phyloP scores from a whole-genome alignment of 2,888 invertebrate genomes.

The Synanthedon myopaeformis region DNA sequence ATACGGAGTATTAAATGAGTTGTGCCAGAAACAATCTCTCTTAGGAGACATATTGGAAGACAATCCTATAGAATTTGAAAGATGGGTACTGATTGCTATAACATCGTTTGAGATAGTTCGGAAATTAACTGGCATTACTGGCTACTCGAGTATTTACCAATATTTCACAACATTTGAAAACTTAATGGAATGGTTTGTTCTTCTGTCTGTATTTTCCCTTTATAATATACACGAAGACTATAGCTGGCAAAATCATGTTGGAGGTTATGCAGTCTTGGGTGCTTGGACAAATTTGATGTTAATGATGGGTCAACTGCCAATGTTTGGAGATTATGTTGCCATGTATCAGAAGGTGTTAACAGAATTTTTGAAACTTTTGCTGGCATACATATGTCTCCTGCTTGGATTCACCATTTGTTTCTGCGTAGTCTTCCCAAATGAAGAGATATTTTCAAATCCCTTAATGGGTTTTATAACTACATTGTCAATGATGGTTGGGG shows the following conservation, averaged over 20 bases:
- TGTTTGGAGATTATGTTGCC: constrained; percentile 90
- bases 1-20: constrained; percentile 73
- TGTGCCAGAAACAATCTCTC: constrained; percentile 80
- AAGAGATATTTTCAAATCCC: constrained; percentile 85
- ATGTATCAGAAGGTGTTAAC: constrained; percentile 90
- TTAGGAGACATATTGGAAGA: constrained; percentile 78
- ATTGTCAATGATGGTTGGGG: constrained; percentile 90
- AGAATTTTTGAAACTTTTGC: constrained; percentile 83
- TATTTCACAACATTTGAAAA: constrained; percentile 88
- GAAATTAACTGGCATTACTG: constrained; percentile 84
- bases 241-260: constrained; percentile 88
- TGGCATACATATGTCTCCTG: constrained; percentile 85
- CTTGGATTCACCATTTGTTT: constrained; percentile 90
- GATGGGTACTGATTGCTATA: constrained; percentile 82
- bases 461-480: constrained; percentile 86
- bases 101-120: constrained; percentile 82
- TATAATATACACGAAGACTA: constrained; percentile 83
- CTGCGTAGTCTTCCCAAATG: constrained; percentile 87
- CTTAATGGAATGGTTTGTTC: constrained; percentile 88
- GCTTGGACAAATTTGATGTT: constrained; percentile 91
- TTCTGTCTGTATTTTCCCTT: constrained; percentile 84
- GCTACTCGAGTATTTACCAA: constrained; percentile 81
- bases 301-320: constrained; percentile 89
- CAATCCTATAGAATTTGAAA: constrained; percentile 83
- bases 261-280: constrained; percentile 85